Evolutionary conservation across 2,113 vertebrate genomes (phyloP).

Genomic region (Prinia subflava): DNA sequence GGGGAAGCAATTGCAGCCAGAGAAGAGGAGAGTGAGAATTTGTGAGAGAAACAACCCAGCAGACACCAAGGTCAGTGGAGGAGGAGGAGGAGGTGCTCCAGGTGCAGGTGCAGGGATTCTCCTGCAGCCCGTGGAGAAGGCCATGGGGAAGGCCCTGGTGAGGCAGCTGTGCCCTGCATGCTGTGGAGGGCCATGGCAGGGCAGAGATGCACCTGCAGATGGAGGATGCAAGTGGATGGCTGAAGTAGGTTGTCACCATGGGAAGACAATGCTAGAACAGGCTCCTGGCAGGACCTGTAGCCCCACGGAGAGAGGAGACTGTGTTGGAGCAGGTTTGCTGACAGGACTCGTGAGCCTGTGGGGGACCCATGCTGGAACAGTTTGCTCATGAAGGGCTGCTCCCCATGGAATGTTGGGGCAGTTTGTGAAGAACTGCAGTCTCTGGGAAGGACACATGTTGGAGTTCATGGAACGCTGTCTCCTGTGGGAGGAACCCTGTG

Average conservation of each 20-base stretch:
- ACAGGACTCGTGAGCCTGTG: not conserved
- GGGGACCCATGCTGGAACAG: not conserved
- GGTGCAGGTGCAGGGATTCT: not conserved
- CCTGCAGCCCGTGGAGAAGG: not conserved
- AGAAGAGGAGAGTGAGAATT: not conserved
- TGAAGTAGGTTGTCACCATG: not conserved
- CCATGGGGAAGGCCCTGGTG: not conserved
- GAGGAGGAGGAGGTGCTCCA: not conserved
- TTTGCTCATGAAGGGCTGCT: not conserved
- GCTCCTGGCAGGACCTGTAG: not conserved
- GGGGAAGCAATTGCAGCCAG: not conserved
- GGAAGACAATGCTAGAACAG: not conserved
- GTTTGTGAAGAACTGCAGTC: not conserved
- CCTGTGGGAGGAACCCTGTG: rapidly evolving
- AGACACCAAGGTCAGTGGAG: not conserved
- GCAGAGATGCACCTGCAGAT: not conserved
- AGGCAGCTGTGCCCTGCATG: not conserved
- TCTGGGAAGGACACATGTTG: not conserved
- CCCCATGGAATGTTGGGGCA: not conserved
- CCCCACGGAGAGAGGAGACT: not conserved
- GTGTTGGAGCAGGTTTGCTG: not conserved
- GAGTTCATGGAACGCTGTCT: not conserved
- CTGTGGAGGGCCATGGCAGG: not conserved
- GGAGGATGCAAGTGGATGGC: too few relatives aligned
- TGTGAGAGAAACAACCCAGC: not conserved